Evolutionary conservation across 2,888 invertebrate genomes (phyloP).

Genomic region (Conops quadrifasciatus): DNA sequence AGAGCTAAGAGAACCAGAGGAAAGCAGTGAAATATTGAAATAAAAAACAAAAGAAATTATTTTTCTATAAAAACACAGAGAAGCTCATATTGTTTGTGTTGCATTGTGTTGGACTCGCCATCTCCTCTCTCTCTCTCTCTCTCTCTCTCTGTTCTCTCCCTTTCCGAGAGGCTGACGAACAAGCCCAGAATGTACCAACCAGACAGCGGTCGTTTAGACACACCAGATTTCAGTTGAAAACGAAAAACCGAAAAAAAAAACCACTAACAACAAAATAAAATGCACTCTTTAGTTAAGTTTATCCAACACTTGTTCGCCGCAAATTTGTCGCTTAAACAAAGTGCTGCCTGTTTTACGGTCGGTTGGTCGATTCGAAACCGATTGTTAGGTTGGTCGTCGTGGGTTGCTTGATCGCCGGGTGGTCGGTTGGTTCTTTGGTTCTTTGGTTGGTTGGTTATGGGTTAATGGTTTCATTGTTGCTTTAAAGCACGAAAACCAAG

Average conservation of each 20-base stretch:
- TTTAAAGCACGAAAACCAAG: background rate
- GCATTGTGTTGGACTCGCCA: background rate
- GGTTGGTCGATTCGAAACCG: background rate
- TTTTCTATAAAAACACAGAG: background rate
- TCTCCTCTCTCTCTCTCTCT: too few species aligned
- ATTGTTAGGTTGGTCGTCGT: background rate
- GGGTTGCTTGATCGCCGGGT: background rate
- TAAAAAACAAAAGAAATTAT: background rate
- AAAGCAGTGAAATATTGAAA: background rate
- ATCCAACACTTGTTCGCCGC: slow-evolving; percentile 31
- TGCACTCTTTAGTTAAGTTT: slow-evolving; percentile 28
- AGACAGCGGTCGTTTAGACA: too few species aligned
- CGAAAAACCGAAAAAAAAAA: too few species aligned
- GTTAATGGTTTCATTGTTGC: background rate
- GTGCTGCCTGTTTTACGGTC: slow-evolving; percentile 19
- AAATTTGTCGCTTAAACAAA: slow-evolving; percentile 19
- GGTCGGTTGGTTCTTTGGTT: background rate
- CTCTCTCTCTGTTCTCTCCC: too few species aligned
- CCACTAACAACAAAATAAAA: slow-evolving; percentile 20
- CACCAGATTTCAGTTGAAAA: too few species aligned
- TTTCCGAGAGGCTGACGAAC: too few species aligned
- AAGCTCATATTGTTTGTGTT: background rate
- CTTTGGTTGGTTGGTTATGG: too few species aligned
- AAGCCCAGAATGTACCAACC: too few species aligned
- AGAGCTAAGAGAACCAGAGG: background rate